Evolutionary conservation across 1,140 invertebrate species (phyloP).

Genomic region (Melanaphis sacchari): DNA sequence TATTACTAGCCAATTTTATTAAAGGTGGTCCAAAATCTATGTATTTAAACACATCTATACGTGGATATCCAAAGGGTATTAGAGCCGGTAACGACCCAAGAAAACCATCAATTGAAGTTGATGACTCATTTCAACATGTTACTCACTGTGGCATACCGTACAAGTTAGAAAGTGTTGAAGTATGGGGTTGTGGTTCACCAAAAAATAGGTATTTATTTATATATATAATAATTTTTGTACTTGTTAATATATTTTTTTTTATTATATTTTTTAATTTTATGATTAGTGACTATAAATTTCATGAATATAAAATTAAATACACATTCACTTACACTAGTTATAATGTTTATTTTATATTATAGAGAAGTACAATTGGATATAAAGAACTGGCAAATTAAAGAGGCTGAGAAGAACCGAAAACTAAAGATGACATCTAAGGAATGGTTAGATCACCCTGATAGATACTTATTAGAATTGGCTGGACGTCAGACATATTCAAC

Average conservation of each 20-base stretch:
- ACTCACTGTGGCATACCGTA: constrained; percentile 68
- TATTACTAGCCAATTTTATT: constrained; percentile 59
- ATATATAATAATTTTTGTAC: neutral
- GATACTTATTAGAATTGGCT: constrained; percentile 83
- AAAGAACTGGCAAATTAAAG: constrained; percentile 89
- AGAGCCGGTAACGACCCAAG: constrained; percentile 80
- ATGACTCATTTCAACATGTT: constrained; percentile 74
- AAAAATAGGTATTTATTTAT: constrained; percentile 65
- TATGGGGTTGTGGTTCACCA: constrained; percentile 84
- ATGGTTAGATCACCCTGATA: constrained; percentile 92
- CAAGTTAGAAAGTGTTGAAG: constrained; percentile 70
- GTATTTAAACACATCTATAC: constrained; percentile 82
- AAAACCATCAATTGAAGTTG: constrained; percentile 76
- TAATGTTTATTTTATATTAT: constrained; percentile 56
- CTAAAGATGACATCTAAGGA: constrained; percentile 84
- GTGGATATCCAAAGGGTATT: constrained; percentile 85
- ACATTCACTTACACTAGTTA: neutral
- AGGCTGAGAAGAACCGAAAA: constrained; percentile 79
- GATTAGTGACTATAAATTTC: neutral
- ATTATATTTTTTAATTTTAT: neutral
- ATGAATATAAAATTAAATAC: neutral
- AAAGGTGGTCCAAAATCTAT: constrained; percentile 79
- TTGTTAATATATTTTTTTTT: neutral
- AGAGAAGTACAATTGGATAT: constrained; percentile 84
- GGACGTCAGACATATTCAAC: constrained; percentile 75